phyloP scores from a whole-genome alignment of 2,797 vertebrate species.

The Adrianichthys oophorus region DNA sequence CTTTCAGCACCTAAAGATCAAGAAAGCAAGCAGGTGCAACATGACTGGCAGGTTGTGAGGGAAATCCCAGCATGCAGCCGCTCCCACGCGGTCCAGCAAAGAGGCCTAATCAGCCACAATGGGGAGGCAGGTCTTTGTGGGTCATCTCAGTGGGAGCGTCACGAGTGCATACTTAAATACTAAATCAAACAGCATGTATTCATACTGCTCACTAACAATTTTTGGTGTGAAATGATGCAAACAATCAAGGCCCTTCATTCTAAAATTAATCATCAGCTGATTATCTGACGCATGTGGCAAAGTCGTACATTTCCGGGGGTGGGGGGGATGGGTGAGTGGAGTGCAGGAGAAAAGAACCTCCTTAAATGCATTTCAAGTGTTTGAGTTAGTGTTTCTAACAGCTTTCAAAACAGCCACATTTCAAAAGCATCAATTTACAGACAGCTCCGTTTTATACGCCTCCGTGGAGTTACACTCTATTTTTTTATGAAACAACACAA shows the following conservation, averaged over 20 bases:
- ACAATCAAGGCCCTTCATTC: constrained; percentile 1
- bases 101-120: constrained; percentile 11
- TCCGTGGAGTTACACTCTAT: no score
- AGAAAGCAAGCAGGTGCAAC: constrained; percentile 5
- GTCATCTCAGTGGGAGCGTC: constrained; percentile 9
- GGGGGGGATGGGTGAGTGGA: no score
- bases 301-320: no score
- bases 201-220: background rate
- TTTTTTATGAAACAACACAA: no score
- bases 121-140: constrained; percentile 2
- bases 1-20: constrained; percentile 1
- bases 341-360: background rate
- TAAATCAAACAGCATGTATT: background rate
- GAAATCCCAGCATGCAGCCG: constrained; percentile 1
- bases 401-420: background rate
- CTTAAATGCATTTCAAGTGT: background rate
- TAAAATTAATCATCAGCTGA: background rate
- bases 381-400: background rate
- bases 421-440: background rate
- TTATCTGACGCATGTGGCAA: no score
- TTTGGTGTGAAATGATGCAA: background rate
- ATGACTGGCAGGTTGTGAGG: background rate
- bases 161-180: constrained; percentile 4
- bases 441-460: no score
- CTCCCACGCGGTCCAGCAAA: constrained; percentile 12